A percentile compares a stretch with the other conserved stretches of the same genome.
Conservation (phyloP, 2,888 invertebrate species). For the Coecobrya sp. region DNA sequence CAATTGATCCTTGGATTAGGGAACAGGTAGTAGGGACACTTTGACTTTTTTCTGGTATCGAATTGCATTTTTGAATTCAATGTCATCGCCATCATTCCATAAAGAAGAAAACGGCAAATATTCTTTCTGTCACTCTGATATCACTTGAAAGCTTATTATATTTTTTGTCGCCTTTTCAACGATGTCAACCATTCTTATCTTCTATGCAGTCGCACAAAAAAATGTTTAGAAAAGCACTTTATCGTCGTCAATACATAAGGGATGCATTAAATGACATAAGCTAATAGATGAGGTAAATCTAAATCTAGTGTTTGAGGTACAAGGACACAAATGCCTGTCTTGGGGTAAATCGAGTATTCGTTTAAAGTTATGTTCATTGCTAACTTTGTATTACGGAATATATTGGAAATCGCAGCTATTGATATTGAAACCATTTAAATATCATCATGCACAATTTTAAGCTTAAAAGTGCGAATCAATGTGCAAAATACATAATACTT, state of each 20-base stretch:
- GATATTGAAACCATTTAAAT: too few relatives aligned
- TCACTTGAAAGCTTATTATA: not conserved
- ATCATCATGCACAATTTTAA: too few relatives aligned
- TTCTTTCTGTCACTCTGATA: not conserved
- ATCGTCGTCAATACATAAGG: slow-evolving; percentile 20
- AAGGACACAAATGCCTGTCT: too few relatives aligned
- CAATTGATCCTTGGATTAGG: not conserved
- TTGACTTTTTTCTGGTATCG: not conserved
- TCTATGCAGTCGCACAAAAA: not conserved
- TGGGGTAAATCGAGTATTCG: too few relatives aligned
- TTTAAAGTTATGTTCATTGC: too few relatives aligned
- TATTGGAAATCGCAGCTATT: too few relatives aligned
- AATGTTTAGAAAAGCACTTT: not conserved
- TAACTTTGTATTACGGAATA: too few relatives aligned
- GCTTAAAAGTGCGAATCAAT: too few relatives aligned
- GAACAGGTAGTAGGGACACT: not conserved
- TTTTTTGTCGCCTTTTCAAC: slow-evolving; percentile 35
- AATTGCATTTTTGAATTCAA: not conserved
- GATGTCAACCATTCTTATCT: slow-evolving; percentile 34
- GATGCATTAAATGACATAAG: slow-evolving; percentile 27
- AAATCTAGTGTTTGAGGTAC: too few relatives aligned
- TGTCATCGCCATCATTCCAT: not conserved
- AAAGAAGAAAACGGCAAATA: not conserved
- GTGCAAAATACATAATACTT: too few relatives aligned
- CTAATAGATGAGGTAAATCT: not conserved